Evolutionary conservation across 2,888 invertebrate species (phyloP), one percentile per base, ranked within the genome.

Genomic region (Athrips mouffetella): DNA sequence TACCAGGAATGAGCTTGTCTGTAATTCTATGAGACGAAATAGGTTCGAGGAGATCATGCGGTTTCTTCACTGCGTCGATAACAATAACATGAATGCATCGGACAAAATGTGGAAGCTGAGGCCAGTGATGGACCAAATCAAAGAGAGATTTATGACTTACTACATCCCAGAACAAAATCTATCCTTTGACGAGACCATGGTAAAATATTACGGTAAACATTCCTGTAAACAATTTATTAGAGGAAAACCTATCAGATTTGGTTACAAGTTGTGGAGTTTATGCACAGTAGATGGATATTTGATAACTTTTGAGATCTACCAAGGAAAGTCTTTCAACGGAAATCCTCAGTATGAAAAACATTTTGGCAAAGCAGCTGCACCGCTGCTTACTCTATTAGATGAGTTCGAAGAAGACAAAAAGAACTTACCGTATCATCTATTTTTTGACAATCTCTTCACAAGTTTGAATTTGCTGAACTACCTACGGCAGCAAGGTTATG

Each of bases 121-220:
- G 18, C 46, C 46, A 3, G 33, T 50, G n/a, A 46, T 50, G 25
- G 35, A 50, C 29, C 45, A 27, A 20, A 40, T 45, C 13, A 49
- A 49, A 45, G n/a, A 30, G 21, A 45, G 40, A 16, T 46, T 50
- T 29, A 40, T 45, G 10, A 27, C 27, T 13, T 27, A 49, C 40
- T 31, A 41, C 25, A 40, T 46, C 15, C 31, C 31, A 25, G 27
- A 45, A 23, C 21, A 39, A 23, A 39, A 39, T 39, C 20, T 39
- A 23, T 39, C 23, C 6, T 35, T 48, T 29, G 53, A 55, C 33
- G 53, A 53, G 25, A 51, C 51, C 2, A 55, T 55, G 55, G 27
- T 55, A 5, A 53, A 53, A 15, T 53, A 55, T 30, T 55, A 55
- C 7, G 53, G 53, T 21, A 47, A 51, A 3, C 48, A 51, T n/a